Evolutionary conservation across 2,797 vertebrate genomes (phyloP), one percentile per base, ranked within the genome.

Genomic region (Rachycentron canadum): DNA sequence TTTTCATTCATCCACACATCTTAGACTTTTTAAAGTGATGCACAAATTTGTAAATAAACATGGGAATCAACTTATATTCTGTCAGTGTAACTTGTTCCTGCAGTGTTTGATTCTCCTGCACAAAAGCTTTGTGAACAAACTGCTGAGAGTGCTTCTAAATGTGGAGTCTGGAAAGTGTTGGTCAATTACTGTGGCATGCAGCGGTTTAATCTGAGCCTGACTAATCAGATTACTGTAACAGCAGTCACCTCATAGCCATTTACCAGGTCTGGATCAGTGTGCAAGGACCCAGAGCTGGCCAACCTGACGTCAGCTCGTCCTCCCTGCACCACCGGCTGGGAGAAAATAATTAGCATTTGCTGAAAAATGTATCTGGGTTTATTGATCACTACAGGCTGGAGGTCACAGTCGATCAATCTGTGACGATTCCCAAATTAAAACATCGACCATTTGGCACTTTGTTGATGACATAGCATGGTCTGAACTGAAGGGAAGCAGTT

Each of bases 191-290:
- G 63, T 32, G 60, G 73, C 68, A 38, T 59, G 82, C 78, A 67
- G 78, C 7, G 32, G 64, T 88, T 85, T 87, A 79, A 84, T 87
- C 81, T 68, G 65, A 73, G 49, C 72, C 25, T 25, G 73, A 60
- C 71, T 85, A 88, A 93, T 92, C 81, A 75, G 88, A 91, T 92
- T 91, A 91, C 63, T 28, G 58, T 50, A 86, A 82, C 88, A 84
- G 76, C 67, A 77, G 73, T 81, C 63, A 64, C 72, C 69, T 62
- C 70, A 11, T 66, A 76, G 62, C 62, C 45, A 16, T 64, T 69
- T 30, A 76, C 19, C 52, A 21, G 43, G 55, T 50, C 66, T 23
- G 72, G 32, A 60, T 32, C 57, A 21, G 50, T 6, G 17, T 9
- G 55, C 7, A 2, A 36, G 25, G n/a, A 32, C 36, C 71, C 1